Percentiles rank a stretch among this genome's conserved stretches.
phyloP scores from a whole-genome alignment of 2,888 invertebrate genomes.

The Xanthorhoe designata region DNA sequence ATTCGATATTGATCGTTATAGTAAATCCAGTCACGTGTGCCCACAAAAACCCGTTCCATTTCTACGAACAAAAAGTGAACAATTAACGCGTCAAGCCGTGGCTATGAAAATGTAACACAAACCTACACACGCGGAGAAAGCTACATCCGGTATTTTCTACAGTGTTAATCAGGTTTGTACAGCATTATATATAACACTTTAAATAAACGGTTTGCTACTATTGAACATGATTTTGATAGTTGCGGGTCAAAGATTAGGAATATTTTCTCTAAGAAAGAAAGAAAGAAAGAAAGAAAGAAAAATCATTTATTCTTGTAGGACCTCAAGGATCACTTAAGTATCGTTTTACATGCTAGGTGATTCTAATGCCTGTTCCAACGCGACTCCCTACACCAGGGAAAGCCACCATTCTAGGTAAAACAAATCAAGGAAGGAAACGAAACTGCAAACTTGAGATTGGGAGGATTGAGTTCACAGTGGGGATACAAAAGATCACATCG shows the following conservation, averaged over 20 bases:
- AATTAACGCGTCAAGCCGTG: slow-evolving; percentile 31
- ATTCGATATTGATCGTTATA: not conserved
- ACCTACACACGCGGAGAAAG: slow-evolving; percentile 40
- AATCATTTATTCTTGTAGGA: too few species aligned
- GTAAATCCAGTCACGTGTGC: not conserved
- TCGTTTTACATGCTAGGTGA: too few species aligned
- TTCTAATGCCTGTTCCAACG: too few species aligned
- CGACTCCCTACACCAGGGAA: too few species aligned
- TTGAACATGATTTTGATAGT: not conserved
- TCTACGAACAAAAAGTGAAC: slow-evolving; percentile 32
- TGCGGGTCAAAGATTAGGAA: not conserved
- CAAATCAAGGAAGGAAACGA: too few species aligned
- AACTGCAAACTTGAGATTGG: too few species aligned
- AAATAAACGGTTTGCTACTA: not conserved
- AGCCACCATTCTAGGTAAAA: too few species aligned
- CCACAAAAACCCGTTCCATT: slow-evolving; percentile 22
- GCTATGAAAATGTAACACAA: slow-evolving; percentile 36
- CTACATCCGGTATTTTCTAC: slow-evolving; percentile 33
- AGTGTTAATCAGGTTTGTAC: slow-evolving; percentile 33
- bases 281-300: too few species aligned
- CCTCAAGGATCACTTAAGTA: too few species aligned
- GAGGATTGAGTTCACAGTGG: too few species aligned
- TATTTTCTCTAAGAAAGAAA: too few species aligned
- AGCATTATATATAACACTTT: not conserved
- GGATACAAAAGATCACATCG: too few species aligned